Percentiles rank a stretch among this genome's conserved stretches.
phyloP scores from a whole-genome alignment of 2,888 invertebrate genomes.

The Macaria notata region DNA sequence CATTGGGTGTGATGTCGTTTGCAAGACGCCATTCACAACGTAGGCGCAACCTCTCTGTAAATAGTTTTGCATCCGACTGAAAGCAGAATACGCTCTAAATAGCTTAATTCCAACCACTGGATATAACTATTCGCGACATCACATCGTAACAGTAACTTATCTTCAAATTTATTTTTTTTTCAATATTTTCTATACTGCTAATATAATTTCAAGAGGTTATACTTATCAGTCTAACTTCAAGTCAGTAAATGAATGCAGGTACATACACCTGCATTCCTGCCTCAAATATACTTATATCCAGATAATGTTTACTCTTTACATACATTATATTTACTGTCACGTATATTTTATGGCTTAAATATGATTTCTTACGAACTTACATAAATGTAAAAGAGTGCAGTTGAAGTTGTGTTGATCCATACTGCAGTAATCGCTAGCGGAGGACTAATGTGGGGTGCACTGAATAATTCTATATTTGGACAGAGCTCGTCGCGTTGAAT shows the following conservation, averaged over 20 bases:
- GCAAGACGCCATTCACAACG: constrained; percentile 2
- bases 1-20: too few relatives aligned
- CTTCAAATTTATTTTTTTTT: not conserved
- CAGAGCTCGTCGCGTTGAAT: constrained; percentile 48
- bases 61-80: constrained; percentile 27
- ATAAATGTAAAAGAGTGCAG: not conserved
- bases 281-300: too few relatives aligned
- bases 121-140: constrained; percentile 28
- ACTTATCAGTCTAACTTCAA: too few relatives aligned
- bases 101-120: constrained; percentile 31
- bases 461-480: constrained; percentile 56
- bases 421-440: constrained; percentile 22
- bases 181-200: too few relatives aligned
- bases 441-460: constrained; percentile 41
- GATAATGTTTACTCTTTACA: too few relatives aligned
- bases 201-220: too few relatives aligned
- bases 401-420: not conserved
- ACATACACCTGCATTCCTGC: too few relatives aligned
- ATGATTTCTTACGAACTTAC: too few relatives aligned
- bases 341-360: too few relatives aligned
- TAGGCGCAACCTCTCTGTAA: constrained; percentile 15
- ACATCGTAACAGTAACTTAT: constrained; percentile 3
- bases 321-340: too few relatives aligned
- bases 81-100: constrained; percentile 34
- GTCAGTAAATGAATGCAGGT: too few relatives aligned